Percentiles rank a stretch among this genome's conserved stretches.
phyloP scores from a whole-genome alignment of 2,888 invertebrate species.

The Romanomermis culicivorax region DNA sequence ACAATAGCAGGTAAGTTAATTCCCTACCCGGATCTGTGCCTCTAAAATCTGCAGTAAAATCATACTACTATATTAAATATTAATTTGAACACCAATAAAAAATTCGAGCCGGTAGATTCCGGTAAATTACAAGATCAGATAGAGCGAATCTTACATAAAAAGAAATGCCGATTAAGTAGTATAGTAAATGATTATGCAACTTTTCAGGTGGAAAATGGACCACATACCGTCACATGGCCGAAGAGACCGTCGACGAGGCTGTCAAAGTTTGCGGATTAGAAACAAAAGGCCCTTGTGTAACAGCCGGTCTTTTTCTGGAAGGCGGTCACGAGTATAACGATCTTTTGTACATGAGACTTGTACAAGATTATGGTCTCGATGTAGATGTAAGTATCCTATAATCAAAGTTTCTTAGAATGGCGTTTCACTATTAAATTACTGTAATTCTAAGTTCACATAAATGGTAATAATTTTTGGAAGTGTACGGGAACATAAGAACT shows the following conservation, averaged over 20 bases:
- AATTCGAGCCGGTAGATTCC: too few species aligned
- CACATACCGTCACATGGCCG: slow-evolving; percentile 89
- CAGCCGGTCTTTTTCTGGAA: slow-evolving; percentile 71
- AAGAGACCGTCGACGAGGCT: slow-evolving; percentile 79
- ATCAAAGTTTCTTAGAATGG: background rate
- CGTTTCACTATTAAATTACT: too few species aligned
- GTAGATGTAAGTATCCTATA: slow-evolving; percentile 46
- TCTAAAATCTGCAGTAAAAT: slow-evolving; percentile 3
- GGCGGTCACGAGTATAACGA: slow-evolving; percentile 93
- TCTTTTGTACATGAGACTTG: slow-evolving; percentile 88
- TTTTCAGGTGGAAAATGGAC: slow-evolving; percentile 82
- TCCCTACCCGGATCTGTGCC: too few species aligned
- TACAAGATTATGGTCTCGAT: slow-evolving; percentile 95
- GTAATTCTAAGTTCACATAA: too few species aligned
- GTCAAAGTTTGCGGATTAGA: slow-evolving; percentile 53
- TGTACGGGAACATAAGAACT: too few species aligned
- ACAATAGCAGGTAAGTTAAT: slow-evolving; percentile 63
- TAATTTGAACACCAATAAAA: too few species aligned
- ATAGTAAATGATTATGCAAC: too few species aligned
- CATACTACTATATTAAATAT: too few species aligned
- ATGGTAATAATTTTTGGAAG: too few species aligned
- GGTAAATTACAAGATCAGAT: too few species aligned
- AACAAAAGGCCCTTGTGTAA: slow-evolving; percentile 45
- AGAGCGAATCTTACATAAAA: too few species aligned
- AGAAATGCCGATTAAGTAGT: too few species aligned